These are phyloP conservation scores for Lepus europaeus DNA, from an alignment of 2,113 vertebrate species.

Conservation along the genomic window DNA sequence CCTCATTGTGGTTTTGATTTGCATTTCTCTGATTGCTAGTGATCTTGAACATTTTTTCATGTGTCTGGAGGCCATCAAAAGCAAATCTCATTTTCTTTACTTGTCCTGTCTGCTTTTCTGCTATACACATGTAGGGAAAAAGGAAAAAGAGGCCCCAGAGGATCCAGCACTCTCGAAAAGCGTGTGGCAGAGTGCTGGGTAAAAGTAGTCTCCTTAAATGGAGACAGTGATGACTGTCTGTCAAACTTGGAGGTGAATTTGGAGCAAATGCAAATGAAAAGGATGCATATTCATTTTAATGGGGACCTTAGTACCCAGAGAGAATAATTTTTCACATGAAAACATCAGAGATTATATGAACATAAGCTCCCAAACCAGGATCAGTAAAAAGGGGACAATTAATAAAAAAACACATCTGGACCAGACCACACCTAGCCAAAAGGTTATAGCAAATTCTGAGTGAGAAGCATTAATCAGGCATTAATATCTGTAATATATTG, in stretches of 20 bases:
- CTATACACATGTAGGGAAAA: neutral
- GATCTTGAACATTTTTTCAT: no score
- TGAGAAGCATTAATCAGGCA: neutral
- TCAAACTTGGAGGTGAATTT: neutral
- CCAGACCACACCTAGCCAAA: neutral
- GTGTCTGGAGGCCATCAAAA: neutral
- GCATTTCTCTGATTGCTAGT: no score
- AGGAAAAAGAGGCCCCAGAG: neutral
- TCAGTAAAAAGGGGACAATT: slow-evolving; percentile 8
- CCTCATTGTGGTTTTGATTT: no score
- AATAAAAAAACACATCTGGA: neutral
- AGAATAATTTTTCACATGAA: neutral
- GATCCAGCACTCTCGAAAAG: neutral
- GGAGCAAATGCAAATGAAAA: neutral
- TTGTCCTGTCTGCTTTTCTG: neutral
- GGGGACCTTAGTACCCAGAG: neutral
- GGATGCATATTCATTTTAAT: neutral
- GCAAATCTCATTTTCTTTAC: slow-evolving; percentile 4
- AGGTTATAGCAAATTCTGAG: slow-evolving; percentile 10
- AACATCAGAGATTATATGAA: slow-evolving; percentile 8
- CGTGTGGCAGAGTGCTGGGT: neutral
- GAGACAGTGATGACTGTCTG: neutral
- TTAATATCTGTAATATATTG: neutral
- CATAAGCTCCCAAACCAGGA: neutral
- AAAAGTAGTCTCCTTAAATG: neutral